These are phyloP conservation scores for Vannuccia rotundouncinata DNA, from an alignment of 2,888 invertebrate genomes.

Conservation along the genomic window DNA sequence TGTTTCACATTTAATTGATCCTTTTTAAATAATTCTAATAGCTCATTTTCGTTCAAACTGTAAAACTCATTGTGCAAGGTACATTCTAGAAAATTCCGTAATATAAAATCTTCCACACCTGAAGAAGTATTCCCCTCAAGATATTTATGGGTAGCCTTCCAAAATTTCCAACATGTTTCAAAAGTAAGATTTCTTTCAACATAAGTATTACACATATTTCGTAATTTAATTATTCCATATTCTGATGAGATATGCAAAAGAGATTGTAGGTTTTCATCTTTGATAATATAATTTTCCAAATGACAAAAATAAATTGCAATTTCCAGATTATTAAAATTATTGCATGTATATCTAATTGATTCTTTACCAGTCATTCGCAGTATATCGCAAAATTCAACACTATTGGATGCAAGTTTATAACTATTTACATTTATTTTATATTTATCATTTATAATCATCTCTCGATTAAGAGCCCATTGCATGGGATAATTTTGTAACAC, in stretches of 20 bases:
- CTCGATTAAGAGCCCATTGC: conserved; percentile 33
- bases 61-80: background rate
- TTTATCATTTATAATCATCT: conserved; percentile 29
- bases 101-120: conserved; percentile 8
- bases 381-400: conserved; percentile 5
- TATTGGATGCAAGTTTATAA: conserved; percentile 34
- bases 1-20: conserved; percentile 19
- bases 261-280: background rate
- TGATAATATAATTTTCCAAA: background rate
- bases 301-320: conserved; percentile 28
- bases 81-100: conserved; percentile 5
- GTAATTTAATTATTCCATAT: background rate
- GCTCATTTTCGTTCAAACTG: background rate
- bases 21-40: background rate
- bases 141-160: conserved; percentile 2
- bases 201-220: background rate
- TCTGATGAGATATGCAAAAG: background rate
- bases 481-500: conserved; percentile 8
- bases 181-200: background rate
- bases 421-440: conserved; percentile 21
- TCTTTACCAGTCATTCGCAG: conserved; percentile 3
- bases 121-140: background rate
- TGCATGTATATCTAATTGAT: background rate
- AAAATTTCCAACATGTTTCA: conserved; percentile 22
- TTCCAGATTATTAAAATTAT: background rate